A percentile compares a stretch with the other conserved stretches of the same genome.
phyloP scores from a whole-genome alignment of 2,888 invertebrate species.

The Mesorhabditis sp. region DNA sequence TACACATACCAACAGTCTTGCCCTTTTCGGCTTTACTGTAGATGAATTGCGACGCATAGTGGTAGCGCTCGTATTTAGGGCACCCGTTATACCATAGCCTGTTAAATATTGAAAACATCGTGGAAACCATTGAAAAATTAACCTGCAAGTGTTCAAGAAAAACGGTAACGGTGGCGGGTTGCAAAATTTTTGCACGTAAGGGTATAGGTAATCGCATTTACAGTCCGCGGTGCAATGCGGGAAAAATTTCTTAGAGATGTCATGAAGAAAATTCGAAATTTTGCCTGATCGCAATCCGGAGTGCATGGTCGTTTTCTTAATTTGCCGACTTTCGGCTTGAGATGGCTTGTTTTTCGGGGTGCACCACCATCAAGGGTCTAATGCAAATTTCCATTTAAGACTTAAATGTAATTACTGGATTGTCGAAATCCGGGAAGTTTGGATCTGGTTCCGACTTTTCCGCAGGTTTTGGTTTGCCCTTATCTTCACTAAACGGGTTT shows the following conservation, averaged over 20 bases:
- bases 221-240: constrained; percentile 20
- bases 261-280: constrained; percentile 19
- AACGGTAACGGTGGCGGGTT: constrained; percentile 50
- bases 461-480: neutral
- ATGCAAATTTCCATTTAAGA: too few species aligned
- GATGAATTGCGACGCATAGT: constrained; percentile 50
- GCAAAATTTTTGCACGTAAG: constrained; percentile 47
- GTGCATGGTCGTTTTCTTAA: constrained; percentile 29
- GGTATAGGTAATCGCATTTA: constrained; percentile 49
- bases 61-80: constrained; percentile 48
- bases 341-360: neutral
- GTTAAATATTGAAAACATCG: neutral
- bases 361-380: neutral
- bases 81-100: constrained; percentile 48
- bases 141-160: constrained; percentile 48
- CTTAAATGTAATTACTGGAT: constrained; percentile 15
- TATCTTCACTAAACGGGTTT: constrained; percentile 16
- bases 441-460: neutral
- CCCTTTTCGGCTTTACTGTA: constrained; percentile 53
- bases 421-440: constrained; percentile 30
- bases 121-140: neutral
- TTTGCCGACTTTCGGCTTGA: neutral
- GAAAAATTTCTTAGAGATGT: neutral
- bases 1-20: constrained; percentile 33
- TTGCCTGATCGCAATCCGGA: constrained; percentile 39